These are phyloP conservation scores for Microctenopoma lineatum DNA, from an alignment of 2,797 vertebrate genomes.

Conservation along the genomic window DNA sequence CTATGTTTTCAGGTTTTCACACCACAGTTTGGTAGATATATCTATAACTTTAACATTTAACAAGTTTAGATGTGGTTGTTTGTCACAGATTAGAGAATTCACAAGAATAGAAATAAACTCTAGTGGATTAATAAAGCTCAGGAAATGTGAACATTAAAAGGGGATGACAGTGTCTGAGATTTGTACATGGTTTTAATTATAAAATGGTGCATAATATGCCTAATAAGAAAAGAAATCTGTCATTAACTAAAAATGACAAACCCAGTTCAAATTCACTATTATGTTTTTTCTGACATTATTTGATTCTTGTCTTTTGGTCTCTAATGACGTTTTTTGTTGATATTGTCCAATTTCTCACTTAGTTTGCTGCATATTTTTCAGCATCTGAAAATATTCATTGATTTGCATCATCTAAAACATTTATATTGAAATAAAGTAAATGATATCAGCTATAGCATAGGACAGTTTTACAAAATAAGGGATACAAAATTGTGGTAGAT, in stretches of 20 bases:
- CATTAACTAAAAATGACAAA: constrained; percentile 2
- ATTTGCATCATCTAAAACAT: not conserved
- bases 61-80: constrained; percentile 1
- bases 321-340: not conserved
- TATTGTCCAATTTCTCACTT: too few relatives aligned
- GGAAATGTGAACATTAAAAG: not conserved
- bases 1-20: not conserved
- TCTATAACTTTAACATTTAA: not conserved
- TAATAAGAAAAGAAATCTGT: not conserved
- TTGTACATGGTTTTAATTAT: not conserved
- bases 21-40: not conserved
- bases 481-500: too few relatives aligned
- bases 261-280: not conserved
- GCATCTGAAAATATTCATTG: not conserved
- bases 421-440: too few relatives aligned
- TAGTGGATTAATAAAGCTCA: not conserved
- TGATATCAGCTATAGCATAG: too few relatives aligned
- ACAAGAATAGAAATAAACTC: not conserved
- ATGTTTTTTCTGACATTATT: not conserved
- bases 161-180: too few relatives aligned
- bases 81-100: not conserved
- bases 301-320: not conserved
- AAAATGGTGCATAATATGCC: not conserved
- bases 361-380: not conserved
- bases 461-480: too few relatives aligned